Conservation (phyloP, 2,888 invertebrate species). For the Dorcus hopei region DNA sequence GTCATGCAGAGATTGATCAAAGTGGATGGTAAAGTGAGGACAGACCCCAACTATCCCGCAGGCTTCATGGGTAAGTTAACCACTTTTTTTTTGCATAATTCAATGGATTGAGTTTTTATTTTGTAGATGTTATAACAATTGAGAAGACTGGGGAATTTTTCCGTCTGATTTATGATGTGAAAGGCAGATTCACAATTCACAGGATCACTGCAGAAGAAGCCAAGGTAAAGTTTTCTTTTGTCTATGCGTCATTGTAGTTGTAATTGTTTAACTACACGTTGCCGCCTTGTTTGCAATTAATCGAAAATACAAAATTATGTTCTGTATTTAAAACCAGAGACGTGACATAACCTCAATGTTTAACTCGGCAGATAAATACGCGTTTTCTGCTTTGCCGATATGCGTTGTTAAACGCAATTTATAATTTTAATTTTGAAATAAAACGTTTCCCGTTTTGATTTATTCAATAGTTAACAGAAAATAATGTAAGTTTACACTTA, state of each 20-base stretch:
- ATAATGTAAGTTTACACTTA: too few relatives aligned
- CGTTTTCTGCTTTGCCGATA: too few relatives aligned
- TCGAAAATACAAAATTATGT: too few relatives aligned
- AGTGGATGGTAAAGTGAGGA: conserved; percentile 97
- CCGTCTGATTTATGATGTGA: conserved; percentile 97
- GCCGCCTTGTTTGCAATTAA: too few relatives aligned
- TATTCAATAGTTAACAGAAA: too few relatives aligned
- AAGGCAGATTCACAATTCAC: conserved; percentile 96
- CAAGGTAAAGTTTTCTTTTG: conserved; percentile 62
- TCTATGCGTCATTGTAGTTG: background rate
- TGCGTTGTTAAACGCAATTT: too few relatives aligned
- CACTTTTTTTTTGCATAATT: background rate
- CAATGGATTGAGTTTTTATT: background rate
- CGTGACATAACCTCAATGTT: too few relatives aligned
- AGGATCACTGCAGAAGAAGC: conserved; percentile 97
- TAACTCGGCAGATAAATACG: too few relatives aligned
- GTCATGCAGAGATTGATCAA: conserved; percentile 97
- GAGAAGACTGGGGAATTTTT: conserved; percentile 98
- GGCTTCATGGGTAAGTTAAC: conserved; percentile 89
- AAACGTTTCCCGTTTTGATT: too few relatives aligned
- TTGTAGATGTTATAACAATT: conserved; percentile 95
- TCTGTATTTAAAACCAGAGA: too few relatives aligned
- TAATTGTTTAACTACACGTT: too few relatives aligned
- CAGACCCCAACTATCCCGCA: conserved; percentile 95
- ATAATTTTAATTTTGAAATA: too few relatives aligned